Evolutionary conservation across 1,140 invertebrate genomes (phyloP), one percentile per base, ranked within the genome.

Genomic region (Zaprionus ornatus): DNA sequence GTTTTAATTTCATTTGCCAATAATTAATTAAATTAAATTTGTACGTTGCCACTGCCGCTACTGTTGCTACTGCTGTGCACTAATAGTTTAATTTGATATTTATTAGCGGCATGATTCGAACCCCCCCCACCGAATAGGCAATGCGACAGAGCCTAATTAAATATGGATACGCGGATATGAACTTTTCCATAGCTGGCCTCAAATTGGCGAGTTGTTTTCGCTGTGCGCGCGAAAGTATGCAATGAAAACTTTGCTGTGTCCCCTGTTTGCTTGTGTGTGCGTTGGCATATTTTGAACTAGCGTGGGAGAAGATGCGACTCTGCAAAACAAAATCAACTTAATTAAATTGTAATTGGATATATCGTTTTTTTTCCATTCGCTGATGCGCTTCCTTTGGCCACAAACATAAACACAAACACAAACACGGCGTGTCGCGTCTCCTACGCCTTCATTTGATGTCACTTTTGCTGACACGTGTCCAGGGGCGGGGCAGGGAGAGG

Each of bases 271-370:
- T 17, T 45, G 17, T 48, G 42, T 48, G 45, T 40, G 17, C 15
- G 57, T 21, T 10, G 4, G 13, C 3, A 9, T 32, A 37, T 54
- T 64, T 71, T 57, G n/a, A 70, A 70, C 29, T 69, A 66, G 56
- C 66, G 62, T 63, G 72, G 42, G 55, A 66, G 32, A 42, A 10
- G 37, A 13, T 10, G 37, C 82, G 37, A 15, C 37, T 40, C 37
- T 5, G 37, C 37, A 40, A 19, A 72, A 79, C 75, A 59, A 77
- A 82, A 77, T 76, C 48, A 82, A 85, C 73, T 77, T 86, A 87
- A 83, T 87, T 87, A 83, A 88, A 88, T 88, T 83, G 80, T 80
- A 83, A 87, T 87, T 88, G 84, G 70, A 83, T 86, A 66, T 74
- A 75, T 17, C n/a, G 40, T 74, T 77, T 70, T 79, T 79, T 17